These are phyloP conservation scores for Acanthurus lineatus DNA, from an alignment of 2,797 vertebrate species.

Conservation along the genomic window DNA sequence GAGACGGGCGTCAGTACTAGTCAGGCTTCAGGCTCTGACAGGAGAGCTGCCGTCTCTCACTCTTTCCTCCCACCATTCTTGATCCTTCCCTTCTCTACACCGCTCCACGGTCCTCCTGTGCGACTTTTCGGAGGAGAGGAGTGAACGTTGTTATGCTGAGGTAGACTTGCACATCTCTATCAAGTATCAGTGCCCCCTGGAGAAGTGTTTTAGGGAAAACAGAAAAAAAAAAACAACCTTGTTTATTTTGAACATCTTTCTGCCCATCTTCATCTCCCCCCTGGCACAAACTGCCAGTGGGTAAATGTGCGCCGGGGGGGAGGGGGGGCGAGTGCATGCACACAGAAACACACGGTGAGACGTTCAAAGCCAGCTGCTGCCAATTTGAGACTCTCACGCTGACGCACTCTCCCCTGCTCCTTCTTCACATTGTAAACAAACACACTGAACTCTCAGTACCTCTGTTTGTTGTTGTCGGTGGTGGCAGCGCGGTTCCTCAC, in stretches of 20 bases:
- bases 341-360: constrained; percentile 43
- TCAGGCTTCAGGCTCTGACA: constrained; percentile 65
- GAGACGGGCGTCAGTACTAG: constrained; percentile 44
- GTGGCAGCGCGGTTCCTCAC: constrained; percentile 12
- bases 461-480: constrained; percentile 55
- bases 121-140: constrained; percentile 54
- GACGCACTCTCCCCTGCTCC: constrained; percentile 54
- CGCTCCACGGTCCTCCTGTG: constrained; percentile 21
- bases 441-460: constrained; percentile 42
- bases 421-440: constrained; percentile 67
- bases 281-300: constrained; percentile 43
- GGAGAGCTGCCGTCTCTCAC: constrained; percentile 56
- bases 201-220: constrained; percentile 54
- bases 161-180: constrained; percentile 65
- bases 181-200: constrained; percentile 56
- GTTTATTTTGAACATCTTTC: constrained; percentile 58
- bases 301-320: constrained; percentile 43
- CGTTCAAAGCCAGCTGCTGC: constrained; percentile 69
- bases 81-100: constrained; percentile 36
- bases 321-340: constrained; percentile 22
- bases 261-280: constrained; percentile 47
- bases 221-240: constrained; percentile 9
- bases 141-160: constrained; percentile 69
- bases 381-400: constrained; percentile 52
- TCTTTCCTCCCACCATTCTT: constrained; percentile 42